Conservation (phyloP, 2,888 invertebrate genomes). For the Entomobrya proxima region DNA sequence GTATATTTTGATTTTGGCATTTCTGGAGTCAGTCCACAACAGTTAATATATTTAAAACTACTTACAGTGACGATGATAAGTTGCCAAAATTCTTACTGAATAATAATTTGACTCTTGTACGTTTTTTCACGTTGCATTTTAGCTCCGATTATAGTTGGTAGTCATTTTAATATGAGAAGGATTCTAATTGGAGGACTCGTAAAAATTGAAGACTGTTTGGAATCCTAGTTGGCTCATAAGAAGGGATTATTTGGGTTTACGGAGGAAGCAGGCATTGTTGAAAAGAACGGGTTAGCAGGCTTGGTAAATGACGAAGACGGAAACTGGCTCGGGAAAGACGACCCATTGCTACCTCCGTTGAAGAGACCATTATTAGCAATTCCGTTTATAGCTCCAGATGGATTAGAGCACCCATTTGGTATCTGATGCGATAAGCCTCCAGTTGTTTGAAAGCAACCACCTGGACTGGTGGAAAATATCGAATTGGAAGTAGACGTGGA, state of each 20-base stretch:
- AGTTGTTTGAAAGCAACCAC: slow-evolving; percentile 37
- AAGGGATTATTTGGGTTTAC: slow-evolving; percentile 74
- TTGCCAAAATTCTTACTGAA: not conserved
- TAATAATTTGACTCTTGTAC: not conserved
- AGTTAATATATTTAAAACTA: not conserved
- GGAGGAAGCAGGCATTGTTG: slow-evolving; percentile 57
- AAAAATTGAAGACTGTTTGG: slow-evolving; percentile 21
- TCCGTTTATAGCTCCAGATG: slow-evolving; percentile 39
- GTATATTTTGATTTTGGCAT: slow-evolving; percentile 19
- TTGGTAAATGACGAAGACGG: slow-evolving; percentile 35
- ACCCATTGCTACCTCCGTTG: slow-evolving; percentile 24
- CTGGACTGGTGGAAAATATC: slow-evolving; percentile 69
- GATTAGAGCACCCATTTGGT: slow-evolving; percentile 47
- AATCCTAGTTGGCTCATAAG: slow-evolving; percentile 65
- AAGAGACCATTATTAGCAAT: slow-evolving; percentile 44
- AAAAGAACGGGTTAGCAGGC: slow-evolving; percentile 71
- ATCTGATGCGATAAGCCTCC: slow-evolving; percentile 5
- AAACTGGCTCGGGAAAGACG: slow-evolving; percentile 39
- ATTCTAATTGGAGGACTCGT: slow-evolving; percentile 43
- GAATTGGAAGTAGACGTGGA: slow-evolving; percentile 42
- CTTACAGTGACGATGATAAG: not conserved
- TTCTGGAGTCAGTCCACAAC: slow-evolving; percentile 17
- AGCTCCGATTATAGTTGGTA: slow-evolving; percentile 5
- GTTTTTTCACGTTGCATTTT: not conserved
- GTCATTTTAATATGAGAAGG: not conserved